These are phyloP conservation scores for Reticulitermes lucifugus DNA, from an alignment of 2,888 invertebrate genomes.

Conservation along the genomic window DNA sequence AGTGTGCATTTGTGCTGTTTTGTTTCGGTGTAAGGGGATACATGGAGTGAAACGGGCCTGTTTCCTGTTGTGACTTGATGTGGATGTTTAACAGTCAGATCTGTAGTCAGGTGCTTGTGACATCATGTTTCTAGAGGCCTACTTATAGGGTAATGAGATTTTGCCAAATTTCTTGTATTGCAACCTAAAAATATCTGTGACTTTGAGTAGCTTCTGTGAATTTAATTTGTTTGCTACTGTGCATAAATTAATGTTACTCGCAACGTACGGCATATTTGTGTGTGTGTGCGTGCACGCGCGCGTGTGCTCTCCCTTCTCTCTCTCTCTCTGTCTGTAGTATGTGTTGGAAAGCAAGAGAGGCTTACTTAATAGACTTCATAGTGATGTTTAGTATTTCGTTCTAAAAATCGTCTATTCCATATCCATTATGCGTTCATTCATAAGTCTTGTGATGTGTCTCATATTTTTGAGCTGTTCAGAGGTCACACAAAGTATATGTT, in stretches of 20 bases:
- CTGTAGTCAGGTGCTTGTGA: not conserved
- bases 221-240: slow-evolving; percentile 17
- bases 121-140: slow-evolving; percentile 8
- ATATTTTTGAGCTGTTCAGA: not conserved
- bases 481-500: not conserved
- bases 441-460: not conserved
- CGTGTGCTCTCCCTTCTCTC: too few species aligned
- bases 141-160: slow-evolving; percentile 17
- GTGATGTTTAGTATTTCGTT: not conserved
- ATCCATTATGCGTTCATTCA: not conserved
- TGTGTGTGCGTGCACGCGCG: not conserved
- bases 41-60: not conserved
- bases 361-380: not conserved
- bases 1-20: not conserved
- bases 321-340: not conserved
- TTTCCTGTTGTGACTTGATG: not conserved
- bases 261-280: not conserved
- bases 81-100: not conserved
- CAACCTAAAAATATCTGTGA: slow-evolving; percentile 14
- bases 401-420: slow-evolving; percentile 17
- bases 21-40: not conserved
- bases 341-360: not conserved
- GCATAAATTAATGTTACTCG: slow-evolving; percentile 20
- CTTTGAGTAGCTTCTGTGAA: slow-evolving; percentile 4
- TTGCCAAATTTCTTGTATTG: slow-evolving; percentile 10